phyloP scores from a whole-genome alignment of 2,797 vertebrate species.

The Mus minutoides region DNA sequence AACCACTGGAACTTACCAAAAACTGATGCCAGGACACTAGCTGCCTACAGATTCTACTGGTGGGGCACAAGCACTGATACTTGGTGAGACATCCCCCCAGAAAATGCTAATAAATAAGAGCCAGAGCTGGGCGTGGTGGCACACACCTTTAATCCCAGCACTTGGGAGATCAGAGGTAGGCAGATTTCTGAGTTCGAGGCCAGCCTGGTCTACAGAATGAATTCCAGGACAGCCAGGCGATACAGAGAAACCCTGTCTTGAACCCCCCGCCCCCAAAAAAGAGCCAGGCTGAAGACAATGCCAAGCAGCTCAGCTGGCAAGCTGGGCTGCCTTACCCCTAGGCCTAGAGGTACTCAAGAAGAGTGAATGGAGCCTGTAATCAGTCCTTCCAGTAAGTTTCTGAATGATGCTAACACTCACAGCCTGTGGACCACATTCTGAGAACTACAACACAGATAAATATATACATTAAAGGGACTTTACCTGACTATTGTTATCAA shows the following conservation, averaged over 20 bases:
- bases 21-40: background rate
- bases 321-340: background rate
- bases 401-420: background rate
- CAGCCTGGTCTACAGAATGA: too few species aligned
- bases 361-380: background rate
- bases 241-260: too few species aligned
- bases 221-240: too few species aligned
- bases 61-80: background rate
- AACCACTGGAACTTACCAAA: background rate
- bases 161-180: too few species aligned
- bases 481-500: constrained; percentile 19
- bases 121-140: too few species aligned
- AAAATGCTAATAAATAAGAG: background rate
- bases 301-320: background rate
- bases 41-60: background rate
- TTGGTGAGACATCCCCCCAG: background rate
- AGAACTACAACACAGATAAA: constrained; percentile 21
- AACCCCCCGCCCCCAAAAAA: too few species aligned
- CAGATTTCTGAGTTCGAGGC: too few species aligned
- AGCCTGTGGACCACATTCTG: background rate
- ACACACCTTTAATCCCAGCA: too few species aligned
- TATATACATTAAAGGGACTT: constrained; percentile 24
- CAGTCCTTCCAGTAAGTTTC: background rate
- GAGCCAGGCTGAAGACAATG: background rate
- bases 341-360: background rate